Percentiles rank a stretch among this genome's conserved stretches.
Evolutionary conservation across 92 coral and sea anemone genomes (phyloP).

Genomic region (Blastomussa wellsi): DNA sequence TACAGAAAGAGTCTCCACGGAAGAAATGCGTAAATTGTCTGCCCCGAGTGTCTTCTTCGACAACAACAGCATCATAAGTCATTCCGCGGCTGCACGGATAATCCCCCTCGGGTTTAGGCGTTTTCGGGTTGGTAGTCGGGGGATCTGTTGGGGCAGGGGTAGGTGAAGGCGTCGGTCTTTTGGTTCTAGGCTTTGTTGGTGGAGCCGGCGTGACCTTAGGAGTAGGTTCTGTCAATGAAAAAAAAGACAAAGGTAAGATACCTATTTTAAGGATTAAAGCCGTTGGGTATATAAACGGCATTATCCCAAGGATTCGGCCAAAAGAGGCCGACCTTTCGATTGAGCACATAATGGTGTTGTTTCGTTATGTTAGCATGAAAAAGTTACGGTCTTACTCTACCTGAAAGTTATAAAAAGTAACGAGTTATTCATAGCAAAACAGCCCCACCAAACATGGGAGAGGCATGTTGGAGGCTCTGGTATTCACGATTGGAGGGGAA

Average conservation of each 20-base stretch:
- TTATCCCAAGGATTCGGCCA: too few species aligned
- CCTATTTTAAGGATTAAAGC: too few species aligned
- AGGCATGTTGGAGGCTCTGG: not conserved
- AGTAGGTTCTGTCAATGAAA: not conserved
- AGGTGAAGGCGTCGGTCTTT: not conserved
- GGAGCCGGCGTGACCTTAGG: not conserved
- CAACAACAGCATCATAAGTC: constrained; percentile 21
- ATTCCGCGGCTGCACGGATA: not conserved
- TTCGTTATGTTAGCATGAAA: too few species aligned
- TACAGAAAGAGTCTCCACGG: not conserved
- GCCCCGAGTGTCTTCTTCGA: not conserved
- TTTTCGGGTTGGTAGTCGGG: not conserved
- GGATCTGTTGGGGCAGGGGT: not conserved
- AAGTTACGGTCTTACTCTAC: too few species aligned
- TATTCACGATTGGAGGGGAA: too few species aligned
- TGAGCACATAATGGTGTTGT: too few species aligned
- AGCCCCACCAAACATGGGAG: too few species aligned
- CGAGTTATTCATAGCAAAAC: too few species aligned
- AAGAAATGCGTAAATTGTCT: not conserved
- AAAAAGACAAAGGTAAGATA: not conserved
- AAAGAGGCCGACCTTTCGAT: too few species aligned
- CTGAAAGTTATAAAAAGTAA: too few species aligned
- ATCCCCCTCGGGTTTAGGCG: not conserved
- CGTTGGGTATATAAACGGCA: too few species aligned
- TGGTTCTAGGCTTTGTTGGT: not conserved